Base-by-base conservation (phyloP, 2,888 invertebrate species). In the Drosophila atroscutellata region DNA sequence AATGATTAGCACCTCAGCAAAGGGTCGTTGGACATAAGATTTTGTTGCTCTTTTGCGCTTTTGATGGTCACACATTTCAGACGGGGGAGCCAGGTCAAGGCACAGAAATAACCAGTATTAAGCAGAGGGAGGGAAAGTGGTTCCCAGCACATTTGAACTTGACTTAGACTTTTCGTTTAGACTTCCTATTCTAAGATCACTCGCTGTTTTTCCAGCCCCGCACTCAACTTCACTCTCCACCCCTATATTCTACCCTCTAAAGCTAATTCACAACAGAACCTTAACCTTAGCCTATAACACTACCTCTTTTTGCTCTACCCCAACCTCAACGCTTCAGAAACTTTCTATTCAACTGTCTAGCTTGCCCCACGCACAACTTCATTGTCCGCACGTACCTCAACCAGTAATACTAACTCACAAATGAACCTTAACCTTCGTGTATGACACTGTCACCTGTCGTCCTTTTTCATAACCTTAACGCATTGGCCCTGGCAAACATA, bases 1-100 rank as follows among this genome's bases (percentile, higher is more conserved):
- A 36, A 34, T 49, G 58, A 11, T 72, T 55, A 55, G 60, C 77
- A 73, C 57, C 61, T 52, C 32, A 58, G 63, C 71, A 69, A 77
- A 54, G 37, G 18, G 56, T 36, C 55, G 50, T 56, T 45, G 32
- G 50, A 60, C 51, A 30, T 51, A 36, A 50, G 39, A 69, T 70
- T 70, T 59, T 56, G 59, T 50, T 45, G 49, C 61, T 52, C 32
- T 32, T 32, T 42, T 75, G 62, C 59, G 65, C 62, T 63, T 75
- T 59, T 39, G 65, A 56, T 50, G 50, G 36, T 9, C 32, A 20
- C 42, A 28, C 54, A 63, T 50, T 55, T 37, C 32, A 20, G 45
- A 57, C n/a, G 49, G 30, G 51, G 42, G 24, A 39, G 30, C 34
- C 45, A 68, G 37, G 49, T 18, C n/a, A 45, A 45, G 51, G 28